Base-by-base conservation (phyloP, 1,140 invertebrate genomes). In the Trinorchestia longiramus region DNA sequence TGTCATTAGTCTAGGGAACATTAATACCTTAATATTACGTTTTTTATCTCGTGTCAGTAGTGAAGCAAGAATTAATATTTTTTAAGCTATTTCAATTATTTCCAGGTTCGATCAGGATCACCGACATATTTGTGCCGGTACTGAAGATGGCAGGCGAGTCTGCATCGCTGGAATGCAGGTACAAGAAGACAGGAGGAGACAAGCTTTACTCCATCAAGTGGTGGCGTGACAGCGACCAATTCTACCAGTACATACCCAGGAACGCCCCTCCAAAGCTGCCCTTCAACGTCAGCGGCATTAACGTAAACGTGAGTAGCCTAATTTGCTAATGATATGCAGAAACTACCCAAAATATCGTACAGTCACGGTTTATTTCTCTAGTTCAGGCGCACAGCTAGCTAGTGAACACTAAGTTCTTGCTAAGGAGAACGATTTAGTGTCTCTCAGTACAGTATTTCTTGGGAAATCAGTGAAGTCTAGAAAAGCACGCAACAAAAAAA, bases 141-240 rank as follows among this genome's bases (percentile, higher is more conserved):
- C 87, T 95, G 57, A 87, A 91, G 45, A 87, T 95, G 87, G 90
- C 96, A 40, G 96, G 96, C 11, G 95, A 96, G 28, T 87, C 96
- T 77, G 96, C 95, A 0, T 91, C 96, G 96, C 98, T 99, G 97
- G 98, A 98, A 97, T 99, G 98, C 97, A 98, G 98, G 97, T 99
- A 98, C 97, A 98, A 98, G 97, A 96, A 96, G 95, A 97, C 98
- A 97, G 98, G 98, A 97, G 98, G 98, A 44, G 98, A 98, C 96
- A 98, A 98, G 57, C 97, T 99, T 95, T 99, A 99, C 97, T 98
- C 98, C 96, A 98, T 99, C 97, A 99, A 99, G 97, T 99, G 98
- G 98, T 99, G 99, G 97, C 98, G 98, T 96, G 98, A 98, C 88
- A 98, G 98, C 96, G 98, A 98, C 45, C 98, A 99, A 97, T 99